phyloP scores from a whole-genome alignment of 2,797 vertebrate genomes.

The Halcyon smyrnensis region DNA sequence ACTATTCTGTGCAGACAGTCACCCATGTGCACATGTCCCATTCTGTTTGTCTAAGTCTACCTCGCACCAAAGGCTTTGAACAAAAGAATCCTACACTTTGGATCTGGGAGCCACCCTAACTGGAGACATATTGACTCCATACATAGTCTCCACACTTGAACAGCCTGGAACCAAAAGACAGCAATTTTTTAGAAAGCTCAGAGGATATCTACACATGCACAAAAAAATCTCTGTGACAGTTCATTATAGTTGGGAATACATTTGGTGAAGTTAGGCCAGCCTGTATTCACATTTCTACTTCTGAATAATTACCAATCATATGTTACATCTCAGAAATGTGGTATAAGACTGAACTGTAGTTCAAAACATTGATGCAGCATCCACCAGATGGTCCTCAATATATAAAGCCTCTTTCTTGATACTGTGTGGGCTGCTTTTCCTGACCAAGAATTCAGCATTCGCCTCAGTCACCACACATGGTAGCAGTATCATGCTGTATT shows the following conservation, averaged over 20 bases:
- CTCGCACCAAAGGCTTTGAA: background rate
- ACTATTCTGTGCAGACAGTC: background rate
- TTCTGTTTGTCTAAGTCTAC: background rate
- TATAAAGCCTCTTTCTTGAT: conserved; percentile 41
- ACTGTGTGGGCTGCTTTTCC: conserved; percentile 54
- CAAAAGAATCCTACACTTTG: background rate
- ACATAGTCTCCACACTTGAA: background rate
- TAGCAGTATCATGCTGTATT: background rate
- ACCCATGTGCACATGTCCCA: background rate
- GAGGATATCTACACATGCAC: background rate
- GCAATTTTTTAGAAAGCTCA: background rate
- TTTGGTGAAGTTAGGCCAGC: conserved; percentile 6
- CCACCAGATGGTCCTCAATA: conserved; percentile 39
- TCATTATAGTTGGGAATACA: background rate
- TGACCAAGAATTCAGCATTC: conserved; percentile 24
- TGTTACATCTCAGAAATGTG: conserved; percentile 35
- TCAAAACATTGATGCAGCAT: conserved; percentile 58
- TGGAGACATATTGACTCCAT: background rate
- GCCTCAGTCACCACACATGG: background rate
- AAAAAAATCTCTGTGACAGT: background rate
- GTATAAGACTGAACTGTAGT: conserved; percentile 32
- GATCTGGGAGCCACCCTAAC: background rate
- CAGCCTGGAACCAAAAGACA: background rate
- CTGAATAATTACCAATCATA: conserved; percentile 49
- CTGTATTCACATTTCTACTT: conserved; percentile 1